phyloP scores from a whole-genome alignment of 2,888 invertebrate genomes.

The Tridacna gigas region DNA sequence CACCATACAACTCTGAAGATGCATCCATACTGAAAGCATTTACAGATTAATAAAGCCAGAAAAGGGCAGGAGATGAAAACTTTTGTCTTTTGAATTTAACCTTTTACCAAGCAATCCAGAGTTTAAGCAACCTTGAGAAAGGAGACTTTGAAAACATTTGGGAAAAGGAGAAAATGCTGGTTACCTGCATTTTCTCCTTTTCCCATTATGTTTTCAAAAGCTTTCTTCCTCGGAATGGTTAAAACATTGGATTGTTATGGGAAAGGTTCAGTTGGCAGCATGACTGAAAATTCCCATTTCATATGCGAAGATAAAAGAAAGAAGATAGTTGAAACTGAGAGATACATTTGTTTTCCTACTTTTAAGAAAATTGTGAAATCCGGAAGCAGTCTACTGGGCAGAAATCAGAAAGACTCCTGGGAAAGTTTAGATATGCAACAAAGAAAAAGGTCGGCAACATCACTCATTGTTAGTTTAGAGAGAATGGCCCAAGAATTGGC shows the following conservation, averaged over 20 bases:
- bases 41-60: too few relatives aligned
- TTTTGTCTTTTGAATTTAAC: too few relatives aligned
- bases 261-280: too few relatives aligned
- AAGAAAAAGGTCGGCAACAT: slow-evolving; percentile 81
- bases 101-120: too few relatives aligned
- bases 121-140: too few relatives aligned
- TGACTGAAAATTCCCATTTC: too few relatives aligned
- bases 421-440: slow-evolving; percentile 75
- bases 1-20: too few relatives aligned
- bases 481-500: slow-evolving; percentile 83
- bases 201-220: not conserved
- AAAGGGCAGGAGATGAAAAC: too few relatives aligned
- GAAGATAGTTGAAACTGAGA: too few relatives aligned
- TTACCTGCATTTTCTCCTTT: not conserved
- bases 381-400: slow-evolving; percentile 82
- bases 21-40: too few relatives aligned
- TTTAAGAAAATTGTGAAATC: slow-evolving; percentile 80
- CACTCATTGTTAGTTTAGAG: slow-evolving; percentile 81
- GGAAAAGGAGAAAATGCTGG: not conserved
- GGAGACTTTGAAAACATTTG: not conserved
- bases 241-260: not conserved
- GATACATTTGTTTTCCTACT: too few relatives aligned
- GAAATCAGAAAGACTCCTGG: slow-evolving; percentile 81
- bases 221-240: not conserved
- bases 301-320: too few relatives aligned